Percentiles rank a stretch among this genome's conserved stretches.
phyloP scores from a whole-genome alignment of 1,140 invertebrate species.

The Samia ricini region DNA sequence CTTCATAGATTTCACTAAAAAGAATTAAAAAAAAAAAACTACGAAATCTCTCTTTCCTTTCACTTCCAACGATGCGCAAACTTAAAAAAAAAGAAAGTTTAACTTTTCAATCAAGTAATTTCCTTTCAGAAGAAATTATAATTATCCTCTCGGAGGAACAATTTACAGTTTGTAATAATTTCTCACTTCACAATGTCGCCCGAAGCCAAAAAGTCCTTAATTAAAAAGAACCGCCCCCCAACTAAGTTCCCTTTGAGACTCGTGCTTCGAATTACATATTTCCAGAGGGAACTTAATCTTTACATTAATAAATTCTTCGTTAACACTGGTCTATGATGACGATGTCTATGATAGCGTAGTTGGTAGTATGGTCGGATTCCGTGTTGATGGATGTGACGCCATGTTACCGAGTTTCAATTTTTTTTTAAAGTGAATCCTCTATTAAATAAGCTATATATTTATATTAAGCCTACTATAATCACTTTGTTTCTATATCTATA shows the following conservation, averaged over 20 bases:
- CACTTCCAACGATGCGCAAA: not conserved
- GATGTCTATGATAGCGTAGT: too few species aligned
- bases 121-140: not conserved
- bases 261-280: not conserved
- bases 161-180: conserved; percentile 1
- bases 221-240: not conserved
- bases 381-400: too few species aligned
- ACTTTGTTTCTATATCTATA: too few species aligned
- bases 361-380: too few species aligned
- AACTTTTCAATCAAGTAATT: not conserved
- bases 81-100: not conserved
- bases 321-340: too few species aligned
- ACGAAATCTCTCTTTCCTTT: not conserved
- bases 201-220: not conserved
- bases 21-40: too few species aligned
- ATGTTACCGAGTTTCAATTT: too few species aligned
- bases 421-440: too few species aligned
- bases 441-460: too few species aligned
- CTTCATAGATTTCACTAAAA: too few species aligned
- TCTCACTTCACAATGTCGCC: not conserved
- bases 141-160: not conserved
- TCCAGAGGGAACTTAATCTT: not conserved
- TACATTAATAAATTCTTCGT: not conserved
- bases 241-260: not conserved
- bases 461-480: too few species aligned